A percentile compares a stretch with the other conserved stretches of the same genome.
These are phyloP conservation scores for Amphipyra tragopoginis DNA, from an alignment of 2,888 invertebrate genomes.

Conservation along the genomic window DNA sequence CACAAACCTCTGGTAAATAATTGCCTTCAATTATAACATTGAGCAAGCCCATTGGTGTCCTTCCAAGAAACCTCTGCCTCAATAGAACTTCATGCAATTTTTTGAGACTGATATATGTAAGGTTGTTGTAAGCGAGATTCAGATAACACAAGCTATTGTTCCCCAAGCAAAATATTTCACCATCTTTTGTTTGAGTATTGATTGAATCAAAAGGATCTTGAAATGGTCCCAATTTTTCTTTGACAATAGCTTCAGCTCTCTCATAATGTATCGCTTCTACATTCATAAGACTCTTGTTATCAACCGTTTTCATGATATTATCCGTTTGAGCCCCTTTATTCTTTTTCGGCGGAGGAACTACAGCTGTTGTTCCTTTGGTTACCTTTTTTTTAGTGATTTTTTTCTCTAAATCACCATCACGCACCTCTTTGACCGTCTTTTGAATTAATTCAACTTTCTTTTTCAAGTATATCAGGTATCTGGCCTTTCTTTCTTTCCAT, in stretches of 20 bases:
- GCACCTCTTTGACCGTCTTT: constrained; percentile 58
- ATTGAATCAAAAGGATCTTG: constrained; percentile 64
- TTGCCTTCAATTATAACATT: constrained; percentile 76
- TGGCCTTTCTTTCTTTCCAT: constrained; percentile 48
- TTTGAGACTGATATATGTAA: constrained; percentile 65
- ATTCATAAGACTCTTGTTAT: constrained; percentile 37
- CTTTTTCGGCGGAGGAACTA: constrained; percentile 47
- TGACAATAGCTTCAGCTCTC: constrained; percentile 63
- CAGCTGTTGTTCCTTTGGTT: background rate
- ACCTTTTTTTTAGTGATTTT: constrained; percentile 54
- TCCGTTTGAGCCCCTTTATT: constrained; percentile 59
- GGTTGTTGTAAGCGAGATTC: constrained; percentile 75
- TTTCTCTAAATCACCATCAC: constrained; percentile 55
- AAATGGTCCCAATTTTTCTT: constrained; percentile 61
- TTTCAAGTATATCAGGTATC: constrained; percentile 65
- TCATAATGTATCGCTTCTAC: constrained; percentile 41
- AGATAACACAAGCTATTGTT: constrained; percentile 73
- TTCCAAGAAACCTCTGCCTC: constrained; percentile 62
- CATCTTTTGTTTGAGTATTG: constrained; percentile 59
- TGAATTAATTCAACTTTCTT: constrained; percentile 58
- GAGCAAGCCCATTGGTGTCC: constrained; percentile 71
- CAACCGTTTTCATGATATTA: constrained; percentile 19
- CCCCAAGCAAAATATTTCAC: constrained; percentile 63
- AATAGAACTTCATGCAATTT: constrained; percentile 66
- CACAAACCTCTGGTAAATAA: constrained; percentile 66